phyloP scores from a whole-genome alignment of 2,888 invertebrate species.

The Eupithecia vulgata region DNA sequence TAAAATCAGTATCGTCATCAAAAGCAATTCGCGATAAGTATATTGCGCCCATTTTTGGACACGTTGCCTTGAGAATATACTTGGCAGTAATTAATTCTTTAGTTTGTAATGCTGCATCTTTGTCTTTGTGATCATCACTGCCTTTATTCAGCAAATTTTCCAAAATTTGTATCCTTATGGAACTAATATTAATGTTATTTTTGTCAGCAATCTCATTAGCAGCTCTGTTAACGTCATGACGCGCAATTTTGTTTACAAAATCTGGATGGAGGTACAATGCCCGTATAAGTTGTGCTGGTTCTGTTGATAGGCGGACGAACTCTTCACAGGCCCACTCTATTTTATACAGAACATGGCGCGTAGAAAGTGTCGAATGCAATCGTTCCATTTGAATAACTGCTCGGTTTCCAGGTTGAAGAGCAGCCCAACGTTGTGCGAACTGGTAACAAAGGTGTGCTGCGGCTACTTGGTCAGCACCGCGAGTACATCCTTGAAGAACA shows the following conservation, averaged over 20 bases:
- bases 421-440: slow-evolving; percentile 80
- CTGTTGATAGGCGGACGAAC: slow-evolving; percentile 71
- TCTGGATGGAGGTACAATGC: slow-evolving; percentile 75
- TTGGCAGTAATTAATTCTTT: slow-evolving; percentile 76
- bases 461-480: slow-evolving; percentile 81
- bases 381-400: slow-evolving; percentile 80
- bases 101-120: slow-evolving; percentile 60
- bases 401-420: slow-evolving; percentile 76
- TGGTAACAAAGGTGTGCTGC: slow-evolving; percentile 80
- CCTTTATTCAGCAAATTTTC: slow-evolving; percentile 74
- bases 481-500: slow-evolving; percentile 78
- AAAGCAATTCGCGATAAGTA: slow-evolving; percentile 79
- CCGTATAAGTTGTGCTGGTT: slow-evolving; percentile 77
- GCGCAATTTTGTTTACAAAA: slow-evolving; percentile 72
- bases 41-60: slow-evolving; percentile 80
- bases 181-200: slow-evolving; percentile 77
- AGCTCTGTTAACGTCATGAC: slow-evolving; percentile 74
- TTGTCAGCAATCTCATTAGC: slow-evolving; percentile 81
- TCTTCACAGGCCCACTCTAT: slow-evolving; percentile 79
- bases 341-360: slow-evolving; percentile 77
- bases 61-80: slow-evolving; percentile 79
- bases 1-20: slow-evolving; percentile 76
- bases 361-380: slow-evolving; percentile 74
- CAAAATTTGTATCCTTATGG: slow-evolving; percentile 77
- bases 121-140: slow-evolving; percentile 57